Evolutionary conservation across 2,888 invertebrate species (phyloP).

Genomic region (Apamea monoglypha): DNA sequence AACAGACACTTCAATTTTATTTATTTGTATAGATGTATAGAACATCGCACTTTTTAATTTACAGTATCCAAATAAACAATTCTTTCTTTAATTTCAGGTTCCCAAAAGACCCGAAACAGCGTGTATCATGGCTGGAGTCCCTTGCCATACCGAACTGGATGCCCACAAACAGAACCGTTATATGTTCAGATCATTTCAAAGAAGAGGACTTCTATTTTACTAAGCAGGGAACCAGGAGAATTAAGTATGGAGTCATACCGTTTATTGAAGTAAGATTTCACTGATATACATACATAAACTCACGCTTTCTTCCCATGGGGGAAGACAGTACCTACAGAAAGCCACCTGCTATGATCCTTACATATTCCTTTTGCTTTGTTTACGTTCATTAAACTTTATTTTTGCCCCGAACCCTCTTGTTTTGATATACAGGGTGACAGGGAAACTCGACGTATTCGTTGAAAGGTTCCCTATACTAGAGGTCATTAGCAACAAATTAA

Average conservation of each 20-base stretch:
- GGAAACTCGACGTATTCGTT: no score
- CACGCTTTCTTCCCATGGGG: neutral
- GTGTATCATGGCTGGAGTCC: conserved; percentile 29
- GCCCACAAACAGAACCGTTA: neutral
- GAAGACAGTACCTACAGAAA: neutral
- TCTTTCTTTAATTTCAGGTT: conserved; percentile 35
- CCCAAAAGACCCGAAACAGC: conserved; percentile 31
- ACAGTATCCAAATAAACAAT: no score
- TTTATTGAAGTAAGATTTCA: conserved; percentile 22
- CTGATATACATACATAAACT: neutral
- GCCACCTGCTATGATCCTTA: no score
- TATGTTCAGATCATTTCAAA: conserved; percentile 46
- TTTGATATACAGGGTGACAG: no score
- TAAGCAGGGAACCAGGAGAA: conserved; percentile 27
- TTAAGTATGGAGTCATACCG: conserved; percentile 28
- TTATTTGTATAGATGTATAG: no score
- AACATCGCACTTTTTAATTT: no score
- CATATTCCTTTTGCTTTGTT: no score
- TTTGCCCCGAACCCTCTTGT: no score
- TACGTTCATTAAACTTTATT: no score
- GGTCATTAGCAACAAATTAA: no score
- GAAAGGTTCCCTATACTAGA: no score
- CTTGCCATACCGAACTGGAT: conserved; percentile 13
- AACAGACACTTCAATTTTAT: no score
- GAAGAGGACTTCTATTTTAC: conserved; percentile 16